Evolutionary conservation across 2,797 vertebrate species (phyloP), one percentile per base, ranked within the genome.

Genomic region (Vireo griseus): DNA sequence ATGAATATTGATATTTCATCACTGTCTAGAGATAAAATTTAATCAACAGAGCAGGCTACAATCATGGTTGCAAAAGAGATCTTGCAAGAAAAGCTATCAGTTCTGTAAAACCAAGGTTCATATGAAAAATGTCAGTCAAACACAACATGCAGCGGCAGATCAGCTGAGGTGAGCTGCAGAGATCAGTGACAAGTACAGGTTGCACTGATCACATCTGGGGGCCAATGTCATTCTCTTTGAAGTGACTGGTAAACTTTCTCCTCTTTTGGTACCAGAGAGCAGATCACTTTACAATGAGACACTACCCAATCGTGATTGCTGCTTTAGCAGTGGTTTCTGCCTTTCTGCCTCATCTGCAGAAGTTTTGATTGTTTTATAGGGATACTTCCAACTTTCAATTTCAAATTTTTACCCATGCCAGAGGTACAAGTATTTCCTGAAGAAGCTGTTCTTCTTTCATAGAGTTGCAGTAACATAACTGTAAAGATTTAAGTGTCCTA

Each of bases 81-180:
- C 54, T 94, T 89, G 10, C n/a, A 51, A 93, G 55, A 40, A 94
- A 44, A 92, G 26, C 39, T 31, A 35, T 20, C 33, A 57, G 15
- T 78, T 88, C 59, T 80, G 24, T 58, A 86, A 95, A 96, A 92
- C 42, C 16, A 76, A 72, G n/a, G 58, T 28, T 93, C 47, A 24
- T 35, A 66, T 61, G 55, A 95, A 77, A 88, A 76, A 72, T 59
- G 42, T 90, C 77, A 93, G 16, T 89, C 77, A 92, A 82, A 87
- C 21, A 72, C 26, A 92, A 91, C 96, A 93, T 19, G n/a, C 57
- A 86, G 67, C 58, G 88, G 54, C 62, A 86, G 77, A 94, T 63
- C 73, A 54, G 51, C 52, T 76, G 57, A 77, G 77, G 51, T 44
- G 81, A 89, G 54, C 72, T 78, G 50, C 69, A 63, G 68, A 74